Evolutionary conservation across 2,113 vertebrate species (phyloP).

Genomic region (Oreochromis tanganicae): DNA sequence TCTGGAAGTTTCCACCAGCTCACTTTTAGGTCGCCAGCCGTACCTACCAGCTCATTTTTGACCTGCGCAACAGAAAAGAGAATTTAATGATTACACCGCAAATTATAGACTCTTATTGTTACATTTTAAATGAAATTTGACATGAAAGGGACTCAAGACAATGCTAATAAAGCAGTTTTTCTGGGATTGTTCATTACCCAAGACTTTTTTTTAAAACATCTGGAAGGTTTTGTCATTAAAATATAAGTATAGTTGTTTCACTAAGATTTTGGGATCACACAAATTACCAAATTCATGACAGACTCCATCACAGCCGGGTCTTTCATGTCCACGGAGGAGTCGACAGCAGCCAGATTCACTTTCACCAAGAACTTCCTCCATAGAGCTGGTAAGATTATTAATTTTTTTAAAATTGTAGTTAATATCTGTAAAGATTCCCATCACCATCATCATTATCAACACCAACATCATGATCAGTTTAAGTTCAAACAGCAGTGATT

Average conservation of each 20-base stretch:
- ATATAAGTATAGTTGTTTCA: neutral
- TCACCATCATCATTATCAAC: too few relatives aligned
- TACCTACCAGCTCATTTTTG: neutral
- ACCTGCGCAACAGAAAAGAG: neutral
- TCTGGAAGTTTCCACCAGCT: too few relatives aligned
- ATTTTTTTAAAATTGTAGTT: neutral
- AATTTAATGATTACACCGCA: neutral
- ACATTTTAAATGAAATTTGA: neutral
- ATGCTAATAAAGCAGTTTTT: neutral
- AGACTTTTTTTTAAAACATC: neutral
- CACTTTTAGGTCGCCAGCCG: too few relatives aligned
- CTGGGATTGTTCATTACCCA: neutral
- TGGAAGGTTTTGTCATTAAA: neutral
- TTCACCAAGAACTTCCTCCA: neutral
- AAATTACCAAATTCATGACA: neutral
- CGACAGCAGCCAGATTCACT: neutral
- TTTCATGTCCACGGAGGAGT: neutral
- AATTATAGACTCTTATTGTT: neutral
- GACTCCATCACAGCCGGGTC: neutral
- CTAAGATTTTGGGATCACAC: neutral
- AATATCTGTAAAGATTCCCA: too few relatives aligned
- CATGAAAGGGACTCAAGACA: neutral
- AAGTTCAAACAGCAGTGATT: too few relatives aligned
- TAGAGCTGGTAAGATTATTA: neutral
- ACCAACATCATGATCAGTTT: too few relatives aligned